Base-by-base conservation (phyloP, 2,113 vertebrate species). In the Malurus elegans region DNA sequence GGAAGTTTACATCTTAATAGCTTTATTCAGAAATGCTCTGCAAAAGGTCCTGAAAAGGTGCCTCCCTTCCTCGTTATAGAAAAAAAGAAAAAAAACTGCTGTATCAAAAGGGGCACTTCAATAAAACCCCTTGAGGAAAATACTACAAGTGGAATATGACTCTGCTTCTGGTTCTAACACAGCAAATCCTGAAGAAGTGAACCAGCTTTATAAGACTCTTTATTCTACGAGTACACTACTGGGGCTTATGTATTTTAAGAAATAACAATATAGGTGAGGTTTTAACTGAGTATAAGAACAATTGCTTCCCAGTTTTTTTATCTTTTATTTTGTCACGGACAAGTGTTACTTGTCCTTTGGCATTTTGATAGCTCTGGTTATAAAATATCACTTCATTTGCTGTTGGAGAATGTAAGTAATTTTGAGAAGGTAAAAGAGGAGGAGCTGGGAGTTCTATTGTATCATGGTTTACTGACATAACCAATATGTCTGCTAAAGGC, bases 401-500 rank as follows among this genome's bases (percentile, higher is more conserved):
- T 89, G 19, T n/a, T 84, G 54, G 10, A 75, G 25, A 91, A 36
- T 9, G 18, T 18, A 65, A 86, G 8, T 29, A 10, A 56, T 69
- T 79, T 54, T 92, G 58, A 90, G 40, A 93, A 69, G n/a, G 23
- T 21, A 15, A 38, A 79, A 79, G 12, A 74, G 6, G 10, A 50
- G 7, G 17, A 72, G 4, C 18, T 84, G 67, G 28, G 31, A 60
- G 51, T 79, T 88, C 61, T 8, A 18, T 20, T 40, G 14, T 74
- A 16, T 84, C 0, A 0, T 15, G 53, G n/a, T 70, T 79, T 95
- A 76, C 54, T 83, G 66, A 96, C 67, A 80, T 56, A 79, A 86
- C 16, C 62, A 38, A 57, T 96, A 71, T 96, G 17, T 95, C 94
- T 94, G 3, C 48, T 90, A 36, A 94, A 98, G 97, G 97, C 95